Conservation (phyloP, 1,140 invertebrate genomes). For the Mylabris phalerata region DNA sequence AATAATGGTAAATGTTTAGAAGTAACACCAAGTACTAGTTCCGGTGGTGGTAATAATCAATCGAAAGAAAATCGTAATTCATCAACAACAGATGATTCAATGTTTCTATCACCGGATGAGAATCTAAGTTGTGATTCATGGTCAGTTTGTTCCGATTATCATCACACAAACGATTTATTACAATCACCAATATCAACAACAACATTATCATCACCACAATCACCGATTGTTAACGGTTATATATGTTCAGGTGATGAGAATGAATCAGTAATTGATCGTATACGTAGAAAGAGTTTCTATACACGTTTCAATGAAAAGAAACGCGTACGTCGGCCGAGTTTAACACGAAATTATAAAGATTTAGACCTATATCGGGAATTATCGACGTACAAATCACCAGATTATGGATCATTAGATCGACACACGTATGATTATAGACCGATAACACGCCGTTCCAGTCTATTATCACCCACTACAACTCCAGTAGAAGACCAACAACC, state of each 20-base stretch:
- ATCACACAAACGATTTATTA: conserved; percentile 31
- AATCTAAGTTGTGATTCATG: conserved; percentile 59
- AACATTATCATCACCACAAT: too few relatives aligned
- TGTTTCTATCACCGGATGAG: conserved; percentile 55
- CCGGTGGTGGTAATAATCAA: conserved; percentile 37
- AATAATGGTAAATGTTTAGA: too few relatives aligned
- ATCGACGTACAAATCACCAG: conserved; percentile 18
- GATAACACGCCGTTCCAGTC: conserved; percentile 10
- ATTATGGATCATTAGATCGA: conserved; percentile 35
- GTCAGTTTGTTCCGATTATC: conserved; percentile 57
- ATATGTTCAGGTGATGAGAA: conserved; percentile 39
- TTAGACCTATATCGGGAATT: conserved; percentile 37
- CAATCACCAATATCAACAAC: conserved; percentile 39
- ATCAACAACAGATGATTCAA: conserved; percentile 41
- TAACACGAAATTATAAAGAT: conserved; percentile 33
- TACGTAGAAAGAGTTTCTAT: conserved; percentile 82
- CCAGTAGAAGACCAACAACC: conserved; percentile 9
- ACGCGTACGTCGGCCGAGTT: conserved; percentile 43
- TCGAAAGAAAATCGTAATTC: conserved; percentile 43
- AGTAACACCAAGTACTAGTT: conserved; percentile 37
- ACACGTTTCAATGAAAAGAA: conserved; percentile 78
- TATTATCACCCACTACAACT: not conserved
- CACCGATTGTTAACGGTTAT: conserved; percentile 35
- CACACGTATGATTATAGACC: conserved; percentile 21
- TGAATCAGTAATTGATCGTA: conserved; percentile 66